phyloP scores from a whole-genome alignment of 2,797 vertebrate genomes.

The Agapornis canus region DNA sequence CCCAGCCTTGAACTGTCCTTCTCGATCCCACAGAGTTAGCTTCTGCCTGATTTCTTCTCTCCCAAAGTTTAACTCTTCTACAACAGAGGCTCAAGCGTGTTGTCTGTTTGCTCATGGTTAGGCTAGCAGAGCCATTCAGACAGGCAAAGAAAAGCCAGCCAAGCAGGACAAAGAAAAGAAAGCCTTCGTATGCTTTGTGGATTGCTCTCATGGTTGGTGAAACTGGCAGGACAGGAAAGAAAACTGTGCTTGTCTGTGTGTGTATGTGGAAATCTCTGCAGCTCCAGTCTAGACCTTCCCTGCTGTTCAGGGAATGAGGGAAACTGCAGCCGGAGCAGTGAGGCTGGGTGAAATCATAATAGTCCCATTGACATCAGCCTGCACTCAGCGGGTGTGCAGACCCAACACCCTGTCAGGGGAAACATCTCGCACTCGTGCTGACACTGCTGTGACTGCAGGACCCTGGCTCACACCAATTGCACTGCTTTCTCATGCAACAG shows the following conservation, averaged over 20 bases:
- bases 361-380: slow-evolving; percentile 47
- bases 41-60: neutral
- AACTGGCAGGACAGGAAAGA: slow-evolving; percentile 27
- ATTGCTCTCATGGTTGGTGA: slow-evolving; percentile 33
- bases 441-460: neutral
- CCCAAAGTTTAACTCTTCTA: neutral
- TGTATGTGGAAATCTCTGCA: slow-evolving; percentile 47
- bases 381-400: neutral
- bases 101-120: neutral
- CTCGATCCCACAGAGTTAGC: neutral
- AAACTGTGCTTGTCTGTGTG: slow-evolving; percentile 10
- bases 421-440: neutral
- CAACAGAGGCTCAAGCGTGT: neutral
- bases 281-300: slow-evolving; percentile 72
- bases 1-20: neutral
- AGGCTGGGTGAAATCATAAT: slow-evolving; percentile 63
- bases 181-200: neutral
- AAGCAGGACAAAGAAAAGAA: slow-evolving; percentile 35
- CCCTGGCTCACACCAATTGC: neutral
- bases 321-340: slow-evolving; percentile 29
- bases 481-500: neutral
- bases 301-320: slow-evolving; percentile 68
- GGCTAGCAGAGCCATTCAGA: neutral
- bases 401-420: neutral
- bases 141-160: slow-evolving; percentile 25